phyloP scores from a whole-genome alignment of 2,113 vertebrate species.

The Epinephelus moara region DNA sequence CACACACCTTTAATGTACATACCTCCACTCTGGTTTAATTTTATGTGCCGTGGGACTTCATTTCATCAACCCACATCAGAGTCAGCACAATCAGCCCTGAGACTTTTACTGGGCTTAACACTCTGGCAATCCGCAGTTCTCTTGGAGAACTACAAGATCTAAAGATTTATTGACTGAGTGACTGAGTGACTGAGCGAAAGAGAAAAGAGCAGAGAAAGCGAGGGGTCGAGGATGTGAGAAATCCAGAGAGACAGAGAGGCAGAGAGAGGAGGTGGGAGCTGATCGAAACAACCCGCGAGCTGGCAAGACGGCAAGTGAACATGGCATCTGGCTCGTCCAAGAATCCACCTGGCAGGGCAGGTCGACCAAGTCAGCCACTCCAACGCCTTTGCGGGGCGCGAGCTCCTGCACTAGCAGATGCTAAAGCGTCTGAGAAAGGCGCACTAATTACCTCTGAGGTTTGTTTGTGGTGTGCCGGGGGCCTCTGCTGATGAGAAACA shows the following conservation, averaged over 20 bases:
- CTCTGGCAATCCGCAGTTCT: not conserved
- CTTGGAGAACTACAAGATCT: not conserved
- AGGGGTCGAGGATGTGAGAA: conserved; percentile 24
- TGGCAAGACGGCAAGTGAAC: not conserved
- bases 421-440: conserved; percentile 54
- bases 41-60: conserved; percentile 1
- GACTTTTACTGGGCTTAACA: conserved; percentile 9
- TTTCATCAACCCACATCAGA: conserved; percentile 12
- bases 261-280: conserved; percentile 15
- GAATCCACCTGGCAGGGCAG: conserved; percentile 66
- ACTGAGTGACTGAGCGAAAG: conserved; percentile 2
- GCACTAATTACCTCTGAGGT: conserved; percentile 77
- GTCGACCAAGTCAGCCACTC: conserved; percentile 14
- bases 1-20: not conserved
- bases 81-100: not conserved
- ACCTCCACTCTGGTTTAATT: conserved; percentile 2
- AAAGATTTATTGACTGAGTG: conserved; percentile 47
- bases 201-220: conserved; percentile 32
- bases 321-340: conserved; percentile 52
- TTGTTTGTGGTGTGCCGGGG: conserved; percentile 52
- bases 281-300: conserved; percentile 10
- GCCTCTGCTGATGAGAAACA: conserved; percentile 51
- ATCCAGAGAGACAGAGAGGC: not conserved
- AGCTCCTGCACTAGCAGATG: conserved; percentile 68
- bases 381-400: not conserved